Evolutionary conservation across 2,113 vertebrate genomes (phyloP).

Genomic region (Anseranas semipalmata): DNA sequence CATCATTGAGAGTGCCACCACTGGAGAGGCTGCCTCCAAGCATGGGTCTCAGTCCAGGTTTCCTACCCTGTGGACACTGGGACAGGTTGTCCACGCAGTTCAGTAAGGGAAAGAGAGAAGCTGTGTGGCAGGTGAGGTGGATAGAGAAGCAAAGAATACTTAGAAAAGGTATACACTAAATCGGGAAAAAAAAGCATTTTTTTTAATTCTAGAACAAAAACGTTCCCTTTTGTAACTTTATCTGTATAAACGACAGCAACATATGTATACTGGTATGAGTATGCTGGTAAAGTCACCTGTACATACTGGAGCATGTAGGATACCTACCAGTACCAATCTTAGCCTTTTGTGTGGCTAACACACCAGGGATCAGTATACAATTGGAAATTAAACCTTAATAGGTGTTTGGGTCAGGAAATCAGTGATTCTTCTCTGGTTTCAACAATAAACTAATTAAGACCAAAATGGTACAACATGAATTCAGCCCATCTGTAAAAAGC

Average conservation of each 20-base stretch:
- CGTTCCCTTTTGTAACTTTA: not conserved
- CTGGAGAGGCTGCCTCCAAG: slow-evolving; percentile 68
- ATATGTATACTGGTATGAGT: not conserved
- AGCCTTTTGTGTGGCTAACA: not conserved
- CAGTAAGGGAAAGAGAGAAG: slow-evolving; percentile 62
- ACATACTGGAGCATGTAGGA: not conserved
- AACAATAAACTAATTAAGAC: not conserved
- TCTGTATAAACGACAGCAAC: not conserved
- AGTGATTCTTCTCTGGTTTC: not conserved
- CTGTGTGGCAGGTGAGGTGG: slow-evolving; percentile 62
- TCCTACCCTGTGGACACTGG: slow-evolving; percentile 69
- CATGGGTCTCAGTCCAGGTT: slow-evolving; percentile 70
- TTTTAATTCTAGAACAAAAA: not conserved
- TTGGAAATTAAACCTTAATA: not conserved
- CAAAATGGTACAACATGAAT: not conserved
- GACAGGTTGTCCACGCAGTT: slow-evolving; percentile 68
- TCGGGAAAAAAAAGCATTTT: not conserved
- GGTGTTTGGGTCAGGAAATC: not conserved
- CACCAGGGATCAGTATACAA: not conserved
- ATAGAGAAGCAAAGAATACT: slow-evolving; percentile 67
- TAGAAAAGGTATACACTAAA: slow-evolving; percentile 56
- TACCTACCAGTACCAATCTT: not conserved
- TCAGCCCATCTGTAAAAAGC: not conserved
- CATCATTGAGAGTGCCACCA: slow-evolving; percentile 68
- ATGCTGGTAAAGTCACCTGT: not conserved